phyloP scores from a whole-genome alignment of 2,888 invertebrate species.

The Aethes cnicana region DNA sequence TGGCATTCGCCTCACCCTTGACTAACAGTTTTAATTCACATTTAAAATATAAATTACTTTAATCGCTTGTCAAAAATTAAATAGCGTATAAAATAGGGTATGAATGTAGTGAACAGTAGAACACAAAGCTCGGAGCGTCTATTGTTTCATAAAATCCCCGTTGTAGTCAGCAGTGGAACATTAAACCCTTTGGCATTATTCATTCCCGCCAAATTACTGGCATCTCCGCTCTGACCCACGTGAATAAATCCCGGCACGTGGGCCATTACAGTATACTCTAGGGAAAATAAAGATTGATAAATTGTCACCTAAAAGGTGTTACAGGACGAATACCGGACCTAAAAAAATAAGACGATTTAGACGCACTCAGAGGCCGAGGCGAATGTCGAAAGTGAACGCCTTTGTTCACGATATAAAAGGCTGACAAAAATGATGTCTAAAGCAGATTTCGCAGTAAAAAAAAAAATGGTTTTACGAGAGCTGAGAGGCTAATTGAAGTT shows the following conservation, averaged over 20 bases:
- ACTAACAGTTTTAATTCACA: background rate
- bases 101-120: background rate
- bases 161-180: slow-evolving; percentile 43
- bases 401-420: slow-evolving; percentile 23
- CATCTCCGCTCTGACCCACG: background rate
- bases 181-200: slow-evolving; percentile 48
- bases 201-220: slow-evolving; percentile 47
- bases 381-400: slow-evolving; percentile 17
- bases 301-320: slow-evolving; percentile 19
- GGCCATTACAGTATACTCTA: background rate
- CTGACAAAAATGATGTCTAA: slow-evolving; percentile 24
- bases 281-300: slow-evolving; percentile 20
- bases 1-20: background rate
- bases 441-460: slow-evolving; percentile 21
- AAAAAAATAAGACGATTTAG: slow-evolving; percentile 24
- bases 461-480: slow-evolving; percentile 17
- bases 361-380: slow-evolving; percentile 17
- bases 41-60: no score
- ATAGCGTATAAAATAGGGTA: background rate
- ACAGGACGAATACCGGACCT: slow-evolving; percentile 15
- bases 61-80: no score
- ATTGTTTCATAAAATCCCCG: background rate
- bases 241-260: slow-evolving; percentile 10
- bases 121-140: background rate
- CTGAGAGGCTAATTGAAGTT: slow-evolving; percentile 15